phyloP scores from a whole-genome alignment of 2,888 invertebrate genomes.

The Sepiola atlantica region DNA sequence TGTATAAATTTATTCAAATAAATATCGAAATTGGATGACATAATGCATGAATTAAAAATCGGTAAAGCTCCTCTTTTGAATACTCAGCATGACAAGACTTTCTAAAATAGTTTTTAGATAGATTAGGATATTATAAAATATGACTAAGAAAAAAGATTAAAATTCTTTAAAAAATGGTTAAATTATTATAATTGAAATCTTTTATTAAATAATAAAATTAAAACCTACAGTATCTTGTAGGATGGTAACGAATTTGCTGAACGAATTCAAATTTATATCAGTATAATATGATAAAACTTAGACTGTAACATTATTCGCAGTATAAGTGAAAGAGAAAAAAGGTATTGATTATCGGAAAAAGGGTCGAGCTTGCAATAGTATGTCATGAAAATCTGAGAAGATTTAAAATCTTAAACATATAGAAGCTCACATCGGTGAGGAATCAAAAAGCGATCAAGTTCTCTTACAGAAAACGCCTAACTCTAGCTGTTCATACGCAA shows the following conservation, averaged over 20 bases:
- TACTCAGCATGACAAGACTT: not conserved
- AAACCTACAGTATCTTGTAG: not conserved
- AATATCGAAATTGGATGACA: not conserved
- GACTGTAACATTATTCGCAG: not conserved
- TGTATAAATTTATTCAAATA: not conserved
- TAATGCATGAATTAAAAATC: constrained; percentile 4
- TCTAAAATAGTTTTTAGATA: not conserved
- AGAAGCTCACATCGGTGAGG: not conserved
- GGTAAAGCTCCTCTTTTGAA: not conserved
- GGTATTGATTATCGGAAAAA: not conserved
- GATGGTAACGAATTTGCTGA: not conserved
- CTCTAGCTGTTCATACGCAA: not conserved
- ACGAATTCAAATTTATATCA: not conserved
- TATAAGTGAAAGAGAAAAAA: not conserved
- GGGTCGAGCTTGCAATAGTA: constrained; percentile 14
- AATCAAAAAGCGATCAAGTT: not conserved
- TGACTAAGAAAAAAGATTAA: not conserved
- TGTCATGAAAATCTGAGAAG: not conserved
- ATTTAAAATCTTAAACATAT: not conserved
- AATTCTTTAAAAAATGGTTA: not conserved
- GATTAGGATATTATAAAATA: not conserved
- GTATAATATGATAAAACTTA: not conserved
- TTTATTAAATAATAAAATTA: not conserved
- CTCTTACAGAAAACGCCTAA: not conserved
- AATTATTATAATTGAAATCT: not conserved